Conservation (phyloP, 2,113 vertebrate species). For the Corythornis vintsioides region DNA sequence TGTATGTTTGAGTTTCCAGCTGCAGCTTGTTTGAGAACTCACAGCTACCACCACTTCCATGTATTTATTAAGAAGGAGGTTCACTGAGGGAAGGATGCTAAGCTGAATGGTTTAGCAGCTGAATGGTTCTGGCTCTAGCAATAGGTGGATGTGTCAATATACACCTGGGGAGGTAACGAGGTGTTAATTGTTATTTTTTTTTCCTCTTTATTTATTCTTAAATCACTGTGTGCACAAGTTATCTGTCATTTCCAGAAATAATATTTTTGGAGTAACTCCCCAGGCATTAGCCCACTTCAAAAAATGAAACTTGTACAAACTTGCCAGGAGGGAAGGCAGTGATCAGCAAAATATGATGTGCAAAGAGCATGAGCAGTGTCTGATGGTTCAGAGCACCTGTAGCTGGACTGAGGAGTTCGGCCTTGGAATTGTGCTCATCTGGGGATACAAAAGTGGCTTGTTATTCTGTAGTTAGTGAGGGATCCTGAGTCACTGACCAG, state of each 20-base stretch:
- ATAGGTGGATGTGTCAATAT: background rate
- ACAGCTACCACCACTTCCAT: background rate
- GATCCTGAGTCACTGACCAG: background rate
- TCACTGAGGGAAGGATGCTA: background rate
- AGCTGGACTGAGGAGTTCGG: slow-evolving; percentile 7
- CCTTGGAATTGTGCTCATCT: background rate
- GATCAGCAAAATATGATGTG: background rate
- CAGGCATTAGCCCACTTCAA: slow-evolving; percentile 11
- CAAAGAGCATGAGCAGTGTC: background rate
- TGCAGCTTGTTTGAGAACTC: background rate
- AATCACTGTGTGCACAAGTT: background rate
- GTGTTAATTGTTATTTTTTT: slow-evolving; percentile 43
- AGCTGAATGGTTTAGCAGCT: background rate
- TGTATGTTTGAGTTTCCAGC: background rate
- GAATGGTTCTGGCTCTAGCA: background rate
- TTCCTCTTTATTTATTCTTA: no score
- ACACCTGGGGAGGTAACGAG: slow-evolving; percentile 1
- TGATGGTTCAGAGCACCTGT: background rate
- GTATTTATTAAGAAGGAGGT: background rate
- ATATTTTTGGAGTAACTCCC: slow-evolving; percentile 43
- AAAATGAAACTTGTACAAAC: slow-evolving; percentile 14
- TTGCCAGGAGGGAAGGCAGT: background rate
- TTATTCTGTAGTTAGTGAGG: slow-evolving; percentile 1
- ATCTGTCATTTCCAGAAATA: slow-evolving; percentile 23
- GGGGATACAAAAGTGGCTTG: background rate